Conservation (phyloP, 1,140 invertebrate species). For the Pygmarrhopalites habei region DNA sequence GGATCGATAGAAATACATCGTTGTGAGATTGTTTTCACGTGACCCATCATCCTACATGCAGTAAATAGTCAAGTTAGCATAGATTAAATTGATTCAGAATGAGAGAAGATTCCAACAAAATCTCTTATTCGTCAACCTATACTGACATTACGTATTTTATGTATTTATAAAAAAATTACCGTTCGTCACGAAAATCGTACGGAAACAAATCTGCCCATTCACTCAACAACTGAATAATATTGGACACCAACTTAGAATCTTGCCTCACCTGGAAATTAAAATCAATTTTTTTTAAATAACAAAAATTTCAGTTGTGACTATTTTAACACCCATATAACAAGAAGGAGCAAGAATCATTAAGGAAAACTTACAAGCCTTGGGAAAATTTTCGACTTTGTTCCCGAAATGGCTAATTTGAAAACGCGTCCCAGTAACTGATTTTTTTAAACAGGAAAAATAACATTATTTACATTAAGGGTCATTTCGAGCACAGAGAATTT, state of each 20-base stretch:
- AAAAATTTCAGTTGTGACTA: not conserved
- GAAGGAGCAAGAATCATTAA: not conserved
- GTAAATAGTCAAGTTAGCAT: not conserved
- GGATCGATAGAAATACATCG: slow-evolving; percentile 62
- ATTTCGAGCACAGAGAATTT: too few species aligned
- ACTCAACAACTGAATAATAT: slow-evolving; percentile 71
- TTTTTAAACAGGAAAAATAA: too few species aligned
- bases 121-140: too few species aligned
- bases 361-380: slow-evolving; percentile 8
- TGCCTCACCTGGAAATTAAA: not conserved
- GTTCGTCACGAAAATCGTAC: slow-evolving; percentile 92
- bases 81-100: not conserved
- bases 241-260: slow-evolving; percentile 49
- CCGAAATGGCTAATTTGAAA: slow-evolving; percentile 42
- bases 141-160: too few species aligned
- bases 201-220: slow-evolving; percentile 94
- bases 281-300: not conserved
- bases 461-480: too few species aligned
- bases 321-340: not conserved
- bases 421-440: slow-evolving; percentile 81
- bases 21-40: slow-evolving; percentile 83
- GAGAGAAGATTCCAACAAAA: not conserved
- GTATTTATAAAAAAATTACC: too few species aligned
- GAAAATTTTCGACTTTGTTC: not conserved
- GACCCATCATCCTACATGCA: slow-evolving; percentile 80